Evolutionary conservation across 2,113 vertebrate genomes (phyloP), one percentile per base, ranked within the genome.

Genomic region (Dendropsophus ebraccatus): DNA sequence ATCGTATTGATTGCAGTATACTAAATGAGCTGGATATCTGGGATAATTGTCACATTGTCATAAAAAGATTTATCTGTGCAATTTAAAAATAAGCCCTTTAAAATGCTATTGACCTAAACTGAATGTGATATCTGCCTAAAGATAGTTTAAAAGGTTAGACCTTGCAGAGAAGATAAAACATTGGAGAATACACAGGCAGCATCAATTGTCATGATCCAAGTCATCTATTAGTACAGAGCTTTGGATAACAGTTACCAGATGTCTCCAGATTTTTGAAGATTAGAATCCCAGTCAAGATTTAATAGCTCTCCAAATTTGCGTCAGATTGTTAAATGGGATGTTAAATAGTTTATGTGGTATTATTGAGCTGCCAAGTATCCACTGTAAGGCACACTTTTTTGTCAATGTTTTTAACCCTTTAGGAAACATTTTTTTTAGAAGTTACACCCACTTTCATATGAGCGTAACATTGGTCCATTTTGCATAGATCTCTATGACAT

Each of bases 31-130:
- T 81, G 81, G 62, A 80, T 86, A 70, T 72, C 84, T 72, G 28
- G 32, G 78, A 74, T 87, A 87, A 87, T 87, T 87, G 85, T 81
- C 85, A 86, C 78, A 74, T 86, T 86, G 85, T 87, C 85, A 87
- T 87, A 87, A 87, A 87, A 87, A 87, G 85, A 87, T 87, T 81
- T 87, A 87, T 87, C 37, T 50, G 50, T 65, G 85, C 85, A 87
- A 87, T 87, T 87, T 81, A 87, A 74, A 87, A 72, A 86, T 81
- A 81, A 87, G 77, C 52, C 78, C 50, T 81, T 60, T 62, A 32
- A 81, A 81, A 87, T 81, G 54, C 8, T 81, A 87, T 87, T 87
- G 85, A 87, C 67, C 52, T 81, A 69, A 81, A 50, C 67, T 62
- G 52, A 69, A 72, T 81, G 84, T 80, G 84, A 73, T 80, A 86